phyloP scores from a whole-genome alignment of 2,888 invertebrate species.

The Encarsia formosa region DNA sequence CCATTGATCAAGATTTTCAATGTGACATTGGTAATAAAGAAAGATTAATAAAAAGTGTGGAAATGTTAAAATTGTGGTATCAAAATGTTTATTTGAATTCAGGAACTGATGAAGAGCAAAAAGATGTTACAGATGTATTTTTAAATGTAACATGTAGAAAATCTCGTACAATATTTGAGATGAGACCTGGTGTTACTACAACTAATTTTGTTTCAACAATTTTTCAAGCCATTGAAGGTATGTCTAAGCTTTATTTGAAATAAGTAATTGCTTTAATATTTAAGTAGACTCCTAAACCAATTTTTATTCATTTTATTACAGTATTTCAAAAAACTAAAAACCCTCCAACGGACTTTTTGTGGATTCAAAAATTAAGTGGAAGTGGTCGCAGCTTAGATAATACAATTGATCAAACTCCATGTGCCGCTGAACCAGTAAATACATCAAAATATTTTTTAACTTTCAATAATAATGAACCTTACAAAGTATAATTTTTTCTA shows the following conservation, averaged over 20 bases:
- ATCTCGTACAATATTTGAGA: conserved; percentile 55
- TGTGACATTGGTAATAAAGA: conserved; percentile 64
- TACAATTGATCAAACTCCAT: conserved; percentile 35
- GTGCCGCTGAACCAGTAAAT: conserved; percentile 39
- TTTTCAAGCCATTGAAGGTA: conserved; percentile 69
- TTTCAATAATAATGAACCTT: neutral
- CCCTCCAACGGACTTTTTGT: conserved; percentile 41
- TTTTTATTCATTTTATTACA: conserved; percentile 20
- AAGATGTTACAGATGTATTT: conserved; percentile 54
- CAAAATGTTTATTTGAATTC: no score
- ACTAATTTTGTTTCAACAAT: conserved; percentile 72
- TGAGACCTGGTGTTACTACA: conserved; percentile 59
- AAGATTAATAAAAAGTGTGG: neutral
- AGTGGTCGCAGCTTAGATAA: conserved; percentile 38
- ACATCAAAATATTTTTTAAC: neutral
- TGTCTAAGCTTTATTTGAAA: neutral
- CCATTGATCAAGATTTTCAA: conserved; percentile 75
- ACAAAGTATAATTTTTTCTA: conserved; percentile 23
- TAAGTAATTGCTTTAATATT: conserved; percentile 2
- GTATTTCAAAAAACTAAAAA: conserved; percentile 45
- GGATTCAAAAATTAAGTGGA: conserved; percentile 46
- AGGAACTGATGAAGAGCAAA: conserved; percentile 56
- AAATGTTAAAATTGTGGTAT: neutral
- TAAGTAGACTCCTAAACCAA: neutral
- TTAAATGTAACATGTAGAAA: conserved; percentile 56